Percentiles rank a stretch among this genome's conserved stretches.
Conservation (phyloP, 2,113 vertebrate genomes). For the Xiphorhynchus elegans region DNA sequence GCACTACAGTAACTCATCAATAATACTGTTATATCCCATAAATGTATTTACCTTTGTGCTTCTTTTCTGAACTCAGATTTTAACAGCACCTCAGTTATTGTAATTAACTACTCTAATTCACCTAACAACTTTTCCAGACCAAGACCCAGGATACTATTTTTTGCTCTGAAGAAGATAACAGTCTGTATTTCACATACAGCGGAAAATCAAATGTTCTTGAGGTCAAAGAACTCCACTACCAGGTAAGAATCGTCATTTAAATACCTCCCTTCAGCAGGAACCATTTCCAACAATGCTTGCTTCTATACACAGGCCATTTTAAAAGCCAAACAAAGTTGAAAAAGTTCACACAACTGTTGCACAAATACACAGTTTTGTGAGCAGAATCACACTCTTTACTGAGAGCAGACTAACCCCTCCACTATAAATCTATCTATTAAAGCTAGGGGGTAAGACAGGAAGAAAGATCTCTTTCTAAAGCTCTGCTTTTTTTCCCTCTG, state of each 20-base stretch:
- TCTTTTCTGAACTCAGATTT: neutral
- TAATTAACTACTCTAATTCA: neutral
- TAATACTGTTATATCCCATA: neutral
- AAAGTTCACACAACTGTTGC: neutral
- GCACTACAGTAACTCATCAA: neutral
- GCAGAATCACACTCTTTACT: neutral
- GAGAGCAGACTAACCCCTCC: neutral
- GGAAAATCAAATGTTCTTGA: slow-evolving; percentile 88
- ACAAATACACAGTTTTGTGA: neutral
- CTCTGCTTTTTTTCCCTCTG: neutral
- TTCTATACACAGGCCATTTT: neutral
- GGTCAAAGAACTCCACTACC: slow-evolving; percentile 87
- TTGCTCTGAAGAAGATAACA: slow-evolving; percentile 89
- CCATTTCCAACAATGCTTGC: neutral
- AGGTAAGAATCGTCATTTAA: slow-evolving; percentile 77
- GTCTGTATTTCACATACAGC: slow-evolving; percentile 94
- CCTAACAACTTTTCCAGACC: slow-evolving; percentile 21
- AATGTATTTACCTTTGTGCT: neutral
- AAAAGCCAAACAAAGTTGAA: neutral
- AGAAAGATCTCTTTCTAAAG: neutral
- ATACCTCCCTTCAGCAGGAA: neutral
- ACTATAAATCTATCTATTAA: neutral
- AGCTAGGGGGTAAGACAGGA: neutral
- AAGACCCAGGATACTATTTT: slow-evolving; percentile 80
- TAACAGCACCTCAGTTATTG: neutral